Evolutionary conservation across 2,888 invertebrate genomes (phyloP), one percentile per base, ranked within the genome.

Genomic region (Pogonocherus hispidulus): DNA sequence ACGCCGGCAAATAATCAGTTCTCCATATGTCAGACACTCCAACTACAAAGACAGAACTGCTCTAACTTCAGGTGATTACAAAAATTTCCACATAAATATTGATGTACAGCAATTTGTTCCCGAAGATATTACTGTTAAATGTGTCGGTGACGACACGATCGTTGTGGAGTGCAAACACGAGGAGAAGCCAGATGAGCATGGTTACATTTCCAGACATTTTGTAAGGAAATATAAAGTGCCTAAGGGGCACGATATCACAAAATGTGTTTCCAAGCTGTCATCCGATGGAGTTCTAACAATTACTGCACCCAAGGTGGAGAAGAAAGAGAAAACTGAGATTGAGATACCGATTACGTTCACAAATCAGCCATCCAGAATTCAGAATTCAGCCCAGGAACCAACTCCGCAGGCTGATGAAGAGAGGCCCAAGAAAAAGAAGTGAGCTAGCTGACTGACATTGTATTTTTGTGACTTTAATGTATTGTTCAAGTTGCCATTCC

Each of bases 141-240:
- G 59, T 82, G 87, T 91, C 0, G 93, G 93, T 8, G 90, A 84
- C 59, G 80, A 91, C 71, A 88, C 88, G 65, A 89, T 94, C 22
- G 88, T 91, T 55, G 88, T 93, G 11, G 93, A 94, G 82, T 94
- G 92, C 0, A 93, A 91, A 81, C 94, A 93, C 80, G 93, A 93
- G 77, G 91, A 94, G 70, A 91, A 91, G 75, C 89, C 89, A 47
- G 93, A 93, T 74, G 90, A 91, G 11, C 91, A 92, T 76, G 94
- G 94, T 0, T 91, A 88, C 82, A 90, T 93, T 11, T 90, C 91
- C 44, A 89, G 93, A 63, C 92, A 94, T 75, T 94, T 94, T 77
- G 89, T 91, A 70, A 87, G 94, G 32, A 89, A 92, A 66, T 94
- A 94, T 81, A 81, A 89, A 55, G 82, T 94, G 57, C 94, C 94